These are phyloP conservation scores for Stegostoma tigrinum DNA, from an alignment of 2,113 vertebrate genomes.

Conservation along the genomic window DNA sequence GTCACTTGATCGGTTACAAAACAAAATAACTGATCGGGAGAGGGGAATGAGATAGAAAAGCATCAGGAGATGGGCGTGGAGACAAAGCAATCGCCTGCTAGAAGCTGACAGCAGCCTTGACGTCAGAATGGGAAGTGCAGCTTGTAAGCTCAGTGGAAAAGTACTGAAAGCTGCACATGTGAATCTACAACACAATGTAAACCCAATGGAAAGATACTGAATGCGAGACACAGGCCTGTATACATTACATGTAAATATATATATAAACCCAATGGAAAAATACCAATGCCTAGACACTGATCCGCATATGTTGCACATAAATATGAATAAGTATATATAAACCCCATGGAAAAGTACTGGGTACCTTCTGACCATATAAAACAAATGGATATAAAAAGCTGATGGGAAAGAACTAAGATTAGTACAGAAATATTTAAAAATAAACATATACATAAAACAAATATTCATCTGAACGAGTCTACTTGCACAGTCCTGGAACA, in stretches of 20 bases:
- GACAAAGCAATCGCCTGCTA: not conserved
- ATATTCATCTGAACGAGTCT: not conserved
- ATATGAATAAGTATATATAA: not conserved
- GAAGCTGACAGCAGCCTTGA: not conserved
- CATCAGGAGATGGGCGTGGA: not conserved
- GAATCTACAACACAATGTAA: not conserved
- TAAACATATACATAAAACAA: not conserved
- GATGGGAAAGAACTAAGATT: not conserved
- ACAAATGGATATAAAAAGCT: not conserved
- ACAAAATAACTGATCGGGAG: not conserved
- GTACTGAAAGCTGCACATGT: not conserved
- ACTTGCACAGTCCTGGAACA: not conserved
- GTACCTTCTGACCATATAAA: not conserved
- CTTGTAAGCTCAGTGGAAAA: not conserved
- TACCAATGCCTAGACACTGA: not conserved
- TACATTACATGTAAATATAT: not conserved
- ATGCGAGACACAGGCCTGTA: not conserved
- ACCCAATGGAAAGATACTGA: not conserved
- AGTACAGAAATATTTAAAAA: not conserved
- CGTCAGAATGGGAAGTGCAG: constrained; percentile 10
- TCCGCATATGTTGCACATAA: not conserved
- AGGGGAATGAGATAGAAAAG: not conserved
- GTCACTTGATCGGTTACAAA: not conserved
- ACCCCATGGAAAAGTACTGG: not conserved
- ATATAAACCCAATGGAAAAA: not conserved